These are phyloP conservation scores for Eulemur coronatus DNA, from an alignment of 2,797 vertebrate genomes.

Conservation along the genomic window DNA sequence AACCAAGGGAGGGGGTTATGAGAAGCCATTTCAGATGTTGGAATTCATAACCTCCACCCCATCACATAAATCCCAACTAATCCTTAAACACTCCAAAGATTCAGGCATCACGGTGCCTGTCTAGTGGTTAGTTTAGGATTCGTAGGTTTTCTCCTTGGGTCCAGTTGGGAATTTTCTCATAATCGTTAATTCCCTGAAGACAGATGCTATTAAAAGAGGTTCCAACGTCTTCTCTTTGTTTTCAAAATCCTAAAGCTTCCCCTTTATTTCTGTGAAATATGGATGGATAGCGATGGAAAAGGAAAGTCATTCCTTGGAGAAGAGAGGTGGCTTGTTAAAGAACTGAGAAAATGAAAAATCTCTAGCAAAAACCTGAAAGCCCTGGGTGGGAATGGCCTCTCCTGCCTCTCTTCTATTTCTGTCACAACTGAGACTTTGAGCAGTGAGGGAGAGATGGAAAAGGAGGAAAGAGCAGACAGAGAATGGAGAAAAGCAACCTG, in stretches of 20 bases:
- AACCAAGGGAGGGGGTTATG: neutral
- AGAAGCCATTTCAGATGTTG: constrained; percentile 47
- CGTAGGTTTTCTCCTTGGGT: constrained; percentile 2
- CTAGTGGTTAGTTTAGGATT: neutral
- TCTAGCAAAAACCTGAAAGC: neutral
- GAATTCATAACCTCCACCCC: neutral
- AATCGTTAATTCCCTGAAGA: neutral
- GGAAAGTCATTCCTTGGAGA: neutral
- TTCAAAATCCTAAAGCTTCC: neutral
- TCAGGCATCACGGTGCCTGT: neutral
- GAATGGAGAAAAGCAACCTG: neutral
- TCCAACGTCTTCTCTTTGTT: neutral
- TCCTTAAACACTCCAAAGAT: neutral
- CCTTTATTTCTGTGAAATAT: neutral
- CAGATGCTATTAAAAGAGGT: neutral
- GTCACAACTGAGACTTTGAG: neutral
- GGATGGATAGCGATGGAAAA: neutral
- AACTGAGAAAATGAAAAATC: neutral
- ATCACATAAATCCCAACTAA: constrained; percentile 39
- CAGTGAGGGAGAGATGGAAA: neutral
- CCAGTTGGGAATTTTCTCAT: neutral
- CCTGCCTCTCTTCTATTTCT: neutral
- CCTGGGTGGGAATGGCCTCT: neutral
- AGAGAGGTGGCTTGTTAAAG: neutral
- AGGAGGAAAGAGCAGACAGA: neutral